Base-by-base conservation (phyloP, 2,888 invertebrate genomes). In the Gasteruption jaculator region DNA sequence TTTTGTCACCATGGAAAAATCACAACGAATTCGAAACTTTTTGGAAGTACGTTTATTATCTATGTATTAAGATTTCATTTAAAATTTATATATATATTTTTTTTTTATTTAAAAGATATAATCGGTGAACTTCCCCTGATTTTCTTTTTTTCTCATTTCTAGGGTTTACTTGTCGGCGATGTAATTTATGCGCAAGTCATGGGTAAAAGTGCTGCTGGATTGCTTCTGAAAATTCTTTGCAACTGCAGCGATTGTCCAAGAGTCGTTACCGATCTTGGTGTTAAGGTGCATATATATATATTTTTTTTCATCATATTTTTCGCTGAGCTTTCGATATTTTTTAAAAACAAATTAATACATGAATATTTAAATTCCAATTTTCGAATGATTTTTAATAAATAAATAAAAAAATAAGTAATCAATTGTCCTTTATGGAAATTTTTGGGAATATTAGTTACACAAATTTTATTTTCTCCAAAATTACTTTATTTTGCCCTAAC, bases 231-330 rank as follows among this genome's bases (percentile, higher is more conserved):
- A 72, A 82, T 94, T 16, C 74, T 93, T 35, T 92, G 91, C 73
- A 85, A 88, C 43, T 85, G 87, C 44, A 86, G 86, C 49, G 85
- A 82, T 38, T 80, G 80, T 52, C 82, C 85, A 31, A 79, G 87
- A 68, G 86, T 88, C 72, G 83, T 92, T 35, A 85, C 87, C 38
- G 91, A 93, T 71, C 81, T 92, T 52, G 86, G 86, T 70, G 83
- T 93, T 43, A 90, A 88, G 81, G 92, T 91, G 75, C 64, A 63
- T 60, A 5, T 5, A 27, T 18, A 11, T 5, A 4, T n/a, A n/a
- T n/a, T n/a, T n/a, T n/a, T n/a, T n/a, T n/a, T n/a, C n/a, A n/a
- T n/a, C n/a, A n/a, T 15, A 12, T 10, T 5, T 8, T 19, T 16
- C 12, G 29, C 15, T 12, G 18, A 44, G 4, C 22, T 18, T 22